Evolutionary conservation across 2,888 invertebrate species (phyloP), one percentile per base, ranked within the genome.

Genomic region (Trichogramma evanescens): DNA sequence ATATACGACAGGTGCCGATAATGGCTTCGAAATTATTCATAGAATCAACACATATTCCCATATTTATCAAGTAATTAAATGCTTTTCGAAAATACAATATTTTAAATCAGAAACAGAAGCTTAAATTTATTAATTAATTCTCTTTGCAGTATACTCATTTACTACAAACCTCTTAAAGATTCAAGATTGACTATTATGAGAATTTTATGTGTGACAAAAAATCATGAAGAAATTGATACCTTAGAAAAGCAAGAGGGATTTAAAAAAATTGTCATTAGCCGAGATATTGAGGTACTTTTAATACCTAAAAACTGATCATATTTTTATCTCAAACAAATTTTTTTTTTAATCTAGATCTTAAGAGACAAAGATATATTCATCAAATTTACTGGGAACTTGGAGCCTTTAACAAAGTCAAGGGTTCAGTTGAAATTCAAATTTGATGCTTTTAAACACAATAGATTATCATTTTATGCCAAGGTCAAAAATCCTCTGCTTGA

Each of bases 181-280:
- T 26, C 26, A 9, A 80, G 89, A 0, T 95, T 96, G 75, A 93
- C 94, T 0, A 85, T 94, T 41, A 80, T 98, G 43, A 85, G 96
- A 7, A 93, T 98, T 62, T 91, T 99, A 77, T 97, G 97, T 80
- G 97, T 99, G 91, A 99, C 98, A 0, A 99, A 99, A 77, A 93
- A 99, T 79, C 95, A 93, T 74, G 96, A 97, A 70, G 97, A 98
- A 74, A 69, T 76, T 61, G 98, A 97, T 78, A 98, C 98, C 0
- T 81, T 99, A 45, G 90, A 99, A 77, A 89, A 88, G 66, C 93
- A 94, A 81, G 93, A 95, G 76, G 91, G 95, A 77, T 99, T 98
- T 77, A 86, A 86, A 0, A 97, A 99, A 80, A 92, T 98, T 58
- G 97, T 98, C 0, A 94, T 96, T 74, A 95, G 95, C 73, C 86